Percentiles rank a stretch among this genome's conserved stretches.
Evolutionary conservation across 2,888 invertebrate species (phyloP).

Genomic region (Drosophila phalerata): DNA sequence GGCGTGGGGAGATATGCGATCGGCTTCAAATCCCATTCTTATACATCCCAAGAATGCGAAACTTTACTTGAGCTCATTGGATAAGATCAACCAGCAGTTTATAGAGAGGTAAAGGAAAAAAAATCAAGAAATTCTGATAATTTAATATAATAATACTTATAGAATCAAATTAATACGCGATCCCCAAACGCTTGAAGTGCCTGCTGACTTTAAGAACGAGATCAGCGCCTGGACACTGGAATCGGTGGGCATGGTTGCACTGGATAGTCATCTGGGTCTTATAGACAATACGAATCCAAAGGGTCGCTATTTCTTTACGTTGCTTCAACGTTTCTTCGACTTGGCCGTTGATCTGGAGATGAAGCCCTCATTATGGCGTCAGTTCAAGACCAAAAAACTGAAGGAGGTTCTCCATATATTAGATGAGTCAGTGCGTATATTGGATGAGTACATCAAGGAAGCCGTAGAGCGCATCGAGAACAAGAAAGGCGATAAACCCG

Average conservation of each 20-base stretch:
- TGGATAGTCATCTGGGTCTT: constrained; percentile 80
- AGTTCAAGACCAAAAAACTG: constrained; percentile 65
- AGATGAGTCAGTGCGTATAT: constrained; percentile 46
- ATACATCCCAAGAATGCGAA: constrained; percentile 87
- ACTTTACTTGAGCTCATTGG: constrained; percentile 85
- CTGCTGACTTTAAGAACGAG: constrained; percentile 86
- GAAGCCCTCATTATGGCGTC: constrained; percentile 70
- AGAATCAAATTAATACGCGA: constrained; percentile 83
- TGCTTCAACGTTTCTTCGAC: constrained; percentile 42
- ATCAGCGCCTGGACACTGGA: constrained; percentile 88
- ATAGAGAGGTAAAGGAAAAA: constrained; percentile 46
- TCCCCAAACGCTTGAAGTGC: constrained; percentile 81
- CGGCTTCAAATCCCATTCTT: constrained; percentile 88
- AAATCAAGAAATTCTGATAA: no score
- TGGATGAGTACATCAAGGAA: constrained; percentile 75
- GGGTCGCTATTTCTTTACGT: constrained; percentile 43
- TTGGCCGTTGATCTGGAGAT: constrained; percentile 72
- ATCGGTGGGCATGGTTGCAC: constrained; percentile 84
- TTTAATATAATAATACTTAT: no score
- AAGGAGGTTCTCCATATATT: constrained; percentile 49
- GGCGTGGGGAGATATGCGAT: constrained; percentile 88
- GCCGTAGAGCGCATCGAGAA: constrained; percentile 72
- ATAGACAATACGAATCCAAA: constrained; percentile 55
- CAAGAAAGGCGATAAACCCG: constrained; percentile 47
- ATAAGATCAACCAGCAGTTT: constrained; percentile 84